phyloP scores from a whole-genome alignment of 2,113 vertebrate species.

The Pygoscelis adeliae region DNA sequence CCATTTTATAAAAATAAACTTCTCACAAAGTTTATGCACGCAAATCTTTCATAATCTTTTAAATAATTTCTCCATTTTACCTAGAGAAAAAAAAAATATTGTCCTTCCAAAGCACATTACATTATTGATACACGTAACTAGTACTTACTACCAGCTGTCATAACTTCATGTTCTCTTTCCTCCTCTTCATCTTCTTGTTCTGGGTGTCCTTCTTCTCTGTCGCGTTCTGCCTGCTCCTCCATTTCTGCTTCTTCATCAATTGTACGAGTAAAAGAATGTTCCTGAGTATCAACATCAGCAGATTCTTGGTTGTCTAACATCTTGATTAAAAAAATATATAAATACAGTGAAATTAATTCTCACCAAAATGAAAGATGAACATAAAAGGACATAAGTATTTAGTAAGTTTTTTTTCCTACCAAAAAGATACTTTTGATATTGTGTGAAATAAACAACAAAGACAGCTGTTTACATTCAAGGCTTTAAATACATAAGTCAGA shows the following conservation, averaged over 20 bases:
- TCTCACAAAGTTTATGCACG: not conserved
- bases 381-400: not conserved
- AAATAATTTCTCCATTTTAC: not conserved
- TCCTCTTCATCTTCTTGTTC: slow-evolving; percentile 95
- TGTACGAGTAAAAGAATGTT: slow-evolving; percentile 92
- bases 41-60: not conserved
- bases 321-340: slow-evolving; percentile 58
- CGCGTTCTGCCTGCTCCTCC: slow-evolving; percentile 91
- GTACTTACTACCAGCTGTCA: slow-evolving; percentile 96
- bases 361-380: not conserved
- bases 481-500: not conserved
- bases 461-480: not conserved
- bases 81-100: not conserved
- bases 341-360: not conserved
- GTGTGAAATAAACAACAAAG: not conserved
- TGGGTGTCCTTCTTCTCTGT: slow-evolving; percentile 88
- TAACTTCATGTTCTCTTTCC: slow-evolving; percentile 93
- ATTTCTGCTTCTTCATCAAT: slow-evolving; percentile 97
- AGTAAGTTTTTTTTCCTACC: not conserved
- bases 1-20: not conserved
- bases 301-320: slow-evolving; percentile 93
- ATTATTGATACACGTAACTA: not conserved
- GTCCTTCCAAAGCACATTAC: not conserved
- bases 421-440: not conserved
- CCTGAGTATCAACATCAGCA: slow-evolving; percentile 89